These are phyloP conservation scores for Eulemur rufifrons DNA, from an alignment of 2,113 vertebrate species.

Conservation along the genomic window DNA sequence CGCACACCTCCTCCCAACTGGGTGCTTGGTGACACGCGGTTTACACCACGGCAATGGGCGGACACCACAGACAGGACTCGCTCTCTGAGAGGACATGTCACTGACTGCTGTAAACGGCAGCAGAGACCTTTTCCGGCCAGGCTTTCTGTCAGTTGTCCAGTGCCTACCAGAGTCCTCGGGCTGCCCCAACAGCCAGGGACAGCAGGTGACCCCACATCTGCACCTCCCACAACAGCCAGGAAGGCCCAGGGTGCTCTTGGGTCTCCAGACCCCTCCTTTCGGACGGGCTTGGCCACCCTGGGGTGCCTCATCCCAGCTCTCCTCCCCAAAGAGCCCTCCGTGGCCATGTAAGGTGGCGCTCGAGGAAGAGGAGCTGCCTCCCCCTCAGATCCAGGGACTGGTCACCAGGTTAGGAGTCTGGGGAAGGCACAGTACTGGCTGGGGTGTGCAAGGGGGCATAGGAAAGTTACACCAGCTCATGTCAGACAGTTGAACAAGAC, in stretches of 20 bases:
- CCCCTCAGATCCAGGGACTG: background rate
- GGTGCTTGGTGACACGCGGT: accelerated
- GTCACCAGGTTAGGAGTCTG: background rate
- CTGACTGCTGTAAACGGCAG: background rate
- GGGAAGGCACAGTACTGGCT: background rate
- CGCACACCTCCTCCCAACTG: background rate
- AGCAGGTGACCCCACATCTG: too few relatives aligned
- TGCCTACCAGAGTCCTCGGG: background rate
- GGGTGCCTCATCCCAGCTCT: background rate
- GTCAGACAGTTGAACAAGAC: background rate
- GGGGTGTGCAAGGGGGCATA: too few relatives aligned
- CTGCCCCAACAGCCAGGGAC: background rate
- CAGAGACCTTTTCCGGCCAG: background rate
- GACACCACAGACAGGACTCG: background rate
- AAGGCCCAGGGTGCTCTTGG: background rate
- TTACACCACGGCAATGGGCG: background rate
- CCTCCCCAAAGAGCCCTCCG: background rate
- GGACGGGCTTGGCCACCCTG: background rate
- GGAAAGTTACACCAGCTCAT: background rate
- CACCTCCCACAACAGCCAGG: background rate
- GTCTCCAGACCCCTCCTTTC: background rate
- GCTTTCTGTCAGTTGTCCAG: background rate
- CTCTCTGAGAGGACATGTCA: background rate
- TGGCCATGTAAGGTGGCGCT: too few relatives aligned
- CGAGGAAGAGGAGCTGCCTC: background rate